Conservation (phyloP, 2,888 invertebrate genomes). For the Hololepta plana region DNA sequence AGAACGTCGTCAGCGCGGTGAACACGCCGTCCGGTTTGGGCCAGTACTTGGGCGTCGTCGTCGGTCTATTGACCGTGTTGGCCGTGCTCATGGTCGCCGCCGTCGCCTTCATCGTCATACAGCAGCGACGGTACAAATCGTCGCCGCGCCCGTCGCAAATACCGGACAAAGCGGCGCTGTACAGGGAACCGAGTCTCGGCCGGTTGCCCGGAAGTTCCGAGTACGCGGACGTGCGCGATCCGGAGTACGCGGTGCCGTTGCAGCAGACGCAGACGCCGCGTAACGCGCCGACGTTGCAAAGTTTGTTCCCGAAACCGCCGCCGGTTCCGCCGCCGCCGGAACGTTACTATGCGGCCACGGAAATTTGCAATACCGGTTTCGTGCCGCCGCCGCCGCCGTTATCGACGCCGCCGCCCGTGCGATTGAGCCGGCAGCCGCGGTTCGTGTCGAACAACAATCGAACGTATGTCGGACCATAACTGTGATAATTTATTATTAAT, state of each 20-base stretch:
- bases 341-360: slow-evolving; percentile 54
- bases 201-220: slow-evolving; percentile 19
- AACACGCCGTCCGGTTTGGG: slow-evolving; percentile 21
- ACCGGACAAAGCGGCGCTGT: slow-evolving; percentile 25
- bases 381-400: slow-evolving; percentile 25
- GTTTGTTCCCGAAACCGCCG: slow-evolving; percentile 40
- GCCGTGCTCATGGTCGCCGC: slow-evolving; percentile 23
- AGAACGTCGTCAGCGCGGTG: slow-evolving; percentile 22
- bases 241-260: slow-evolving; percentile 46
- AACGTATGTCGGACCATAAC: slow-evolving; percentile 25
- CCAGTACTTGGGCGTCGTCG: slow-evolving; percentile 25
- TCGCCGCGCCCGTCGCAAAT: slow-evolving; percentile 19
- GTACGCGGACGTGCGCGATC: slow-evolving; percentile 32
- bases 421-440: slow-evolving; percentile 27
- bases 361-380: slow-evolving; percentile 35
- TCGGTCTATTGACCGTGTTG: slow-evolving; percentile 22
- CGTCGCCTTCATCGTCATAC: slow-evolving; percentile 22
- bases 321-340: slow-evolving; percentile 49
- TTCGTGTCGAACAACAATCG: slow-evolving; percentile 19
- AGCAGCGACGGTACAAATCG: slow-evolving; percentile 23
- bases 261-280: slow-evolving; percentile 29
- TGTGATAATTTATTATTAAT: no score
- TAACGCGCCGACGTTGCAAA: slow-evolving; percentile 30
- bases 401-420: slow-evolving; percentile 26
- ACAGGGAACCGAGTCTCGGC: slow-evolving; percentile 23